A percentile compares a stretch with the other conserved stretches of the same genome.
Evolutionary conservation across 2,888 invertebrate genomes (phyloP).

Genomic region (Rosalia funebris): DNA sequence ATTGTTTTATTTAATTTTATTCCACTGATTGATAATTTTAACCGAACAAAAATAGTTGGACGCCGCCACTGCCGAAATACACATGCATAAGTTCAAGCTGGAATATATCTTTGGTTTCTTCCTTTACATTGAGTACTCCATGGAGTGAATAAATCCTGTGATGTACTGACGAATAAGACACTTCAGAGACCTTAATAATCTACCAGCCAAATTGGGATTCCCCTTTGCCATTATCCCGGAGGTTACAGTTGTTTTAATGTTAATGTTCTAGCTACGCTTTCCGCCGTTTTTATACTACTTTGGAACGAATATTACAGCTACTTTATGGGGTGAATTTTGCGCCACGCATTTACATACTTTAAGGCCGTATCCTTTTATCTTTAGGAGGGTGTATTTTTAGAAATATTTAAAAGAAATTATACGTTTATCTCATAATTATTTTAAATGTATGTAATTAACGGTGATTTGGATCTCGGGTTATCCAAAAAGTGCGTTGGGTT

Average conservation of each 20-base stretch:
- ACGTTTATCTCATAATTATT: no score
- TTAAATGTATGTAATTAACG: no score
- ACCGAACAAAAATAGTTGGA: neutral
- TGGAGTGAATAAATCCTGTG: slow-evolving; percentile 30
- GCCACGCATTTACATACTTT: neutral
- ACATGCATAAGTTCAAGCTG: slow-evolving; percentile 20
- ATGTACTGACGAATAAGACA: slow-evolving; percentile 24
- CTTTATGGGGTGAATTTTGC: neutral
- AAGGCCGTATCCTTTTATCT: neutral
- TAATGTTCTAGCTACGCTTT: slow-evolving; percentile 4
- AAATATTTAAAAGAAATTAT: no score
- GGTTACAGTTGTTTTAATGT: slow-evolving; percentile 1
- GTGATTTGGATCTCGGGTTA: no score
- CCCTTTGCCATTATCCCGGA: slow-evolving; percentile 8
- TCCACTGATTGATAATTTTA: no score
- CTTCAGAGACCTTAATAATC: slow-evolving; percentile 25
- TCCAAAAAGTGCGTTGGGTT: no score
- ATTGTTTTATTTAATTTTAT: no score
- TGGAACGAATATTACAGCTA: neutral
- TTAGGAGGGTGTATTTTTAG: no score
- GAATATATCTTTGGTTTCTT: slow-evolving; percentile 30
- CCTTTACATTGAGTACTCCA: slow-evolving; percentile 34
- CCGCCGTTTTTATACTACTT: neutral
- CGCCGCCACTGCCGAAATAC: neutral
- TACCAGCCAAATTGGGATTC: slow-evolving; percentile 24